Base-by-base conservation (phyloP, 2,888 invertebrate genomes). In the Euzophera pinguis region DNA sequence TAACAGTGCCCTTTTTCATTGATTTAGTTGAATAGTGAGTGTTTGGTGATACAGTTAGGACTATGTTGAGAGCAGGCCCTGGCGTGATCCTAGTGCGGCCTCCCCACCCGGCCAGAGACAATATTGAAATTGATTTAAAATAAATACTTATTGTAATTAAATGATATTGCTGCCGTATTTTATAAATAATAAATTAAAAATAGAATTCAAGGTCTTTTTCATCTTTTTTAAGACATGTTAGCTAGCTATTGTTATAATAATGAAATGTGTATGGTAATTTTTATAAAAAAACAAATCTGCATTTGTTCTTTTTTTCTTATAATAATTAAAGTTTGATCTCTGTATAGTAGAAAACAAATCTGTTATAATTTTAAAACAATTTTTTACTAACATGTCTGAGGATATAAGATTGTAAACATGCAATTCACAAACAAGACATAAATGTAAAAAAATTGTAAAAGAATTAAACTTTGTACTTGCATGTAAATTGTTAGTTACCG, bases 1-100 rank as follows among this genome's bases (percentile, higher is more conserved):
- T 87, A 90, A 88, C 86, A 91, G 90, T 87, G 89, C 84, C 88
- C 88, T 84, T 84, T 87, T 84, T 85, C 78, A 79, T 81, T 83
- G 75, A 79, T 83, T 77, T 84, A 74, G 79, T 84, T 78, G 79
- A 76, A 81, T 82, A 84, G 88, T 87, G 88, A 86, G 86, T 85
- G 90, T 81, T 79, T 73, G 79, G 81, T 84, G 86, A 81, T 73
- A 77, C 76, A 75, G 78, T 77, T 78, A 71, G 73, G 73, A 76
- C 72, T 64, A 73, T 73, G 65, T 73, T 73, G 73, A 69, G 71
- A 73, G 77, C 70, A 65, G 71, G 75, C 73, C 69, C 72, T 71
- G 65, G 68, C 64, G 74, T 71, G 68, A 69, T 60, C 63, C 67
- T 70, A 73, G 79, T 76, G 79, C 69, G 62, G 77, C 78, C 78